Base-by-base conservation (phyloP, 2,888 invertebrate species). In the Microctonus hyperodae region DNA sequence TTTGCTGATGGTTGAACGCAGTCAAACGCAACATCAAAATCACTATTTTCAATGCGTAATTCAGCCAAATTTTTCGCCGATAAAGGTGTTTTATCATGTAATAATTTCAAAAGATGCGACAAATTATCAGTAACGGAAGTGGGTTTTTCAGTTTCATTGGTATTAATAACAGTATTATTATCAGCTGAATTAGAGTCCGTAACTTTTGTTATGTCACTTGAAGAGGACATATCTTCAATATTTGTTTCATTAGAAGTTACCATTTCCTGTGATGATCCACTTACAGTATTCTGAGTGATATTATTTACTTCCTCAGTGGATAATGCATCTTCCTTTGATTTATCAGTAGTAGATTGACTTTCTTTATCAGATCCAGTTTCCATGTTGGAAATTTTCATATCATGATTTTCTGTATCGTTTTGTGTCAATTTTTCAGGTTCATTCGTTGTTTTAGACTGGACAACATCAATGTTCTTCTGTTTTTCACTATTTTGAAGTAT, bases 1-100 rank as follows among this genome's bases (percentile, higher is more conserved):
- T 97, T 97, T 0, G 97, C 93, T 60, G 96, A 95, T 0, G 98
- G 98, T 81, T 96, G 95, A 6, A 96, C 92, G 64, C 89, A 86
- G 81, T 92, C 91, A 28, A 96, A 84, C 4, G 96, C 96, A 74
- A 86, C 87, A 64, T 90, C 80, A 76, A 95, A 95, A 81, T 97
- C 96, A 5, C 89, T 88, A 78, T 92, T 88, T 50, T 89, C 89
- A 16, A 96, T 89, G 68, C 86, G 89, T 61, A 95, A 86, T 53
- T 88, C 87, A 0, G 86, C 79, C 59, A 95, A 85, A 73, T 91
- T 88, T 63, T 89, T 88, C 0, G 85, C 78, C 16, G 88, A 86
- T 62, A 95, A 86, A 60, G 91, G 87, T 11, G 86, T 87, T 48
- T 88, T 86, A 53, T 88, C 87, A 74, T 90, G 91, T 37, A 94